These are phyloP conservation scores for Sisyra nigra DNA, from an alignment of 2,888 invertebrate species.

Conservation along the genomic window DNA sequence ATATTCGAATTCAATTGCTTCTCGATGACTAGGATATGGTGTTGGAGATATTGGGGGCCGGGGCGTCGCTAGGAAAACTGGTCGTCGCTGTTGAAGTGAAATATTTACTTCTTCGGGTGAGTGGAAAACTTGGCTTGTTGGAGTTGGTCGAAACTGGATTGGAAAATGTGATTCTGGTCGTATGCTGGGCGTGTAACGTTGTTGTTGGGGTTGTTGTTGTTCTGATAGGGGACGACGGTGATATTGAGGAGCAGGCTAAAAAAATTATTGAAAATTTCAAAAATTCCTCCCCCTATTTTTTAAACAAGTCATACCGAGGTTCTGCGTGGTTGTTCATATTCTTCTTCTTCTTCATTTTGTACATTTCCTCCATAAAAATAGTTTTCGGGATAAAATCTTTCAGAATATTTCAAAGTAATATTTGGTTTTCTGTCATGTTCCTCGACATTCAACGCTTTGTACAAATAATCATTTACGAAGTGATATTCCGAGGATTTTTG, in stretches of 20 bases:
- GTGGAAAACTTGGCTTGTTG: constrained; percentile 57
- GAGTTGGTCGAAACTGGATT: constrained; percentile 26
- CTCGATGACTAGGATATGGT: no score
- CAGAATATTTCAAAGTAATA: constrained; percentile 60
- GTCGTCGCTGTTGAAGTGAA: constrained; percentile 65
- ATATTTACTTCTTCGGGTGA: constrained; percentile 80
- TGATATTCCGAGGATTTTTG: constrained; percentile 78
- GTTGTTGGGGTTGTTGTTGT: constrained; percentile 19
- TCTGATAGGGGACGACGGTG: constrained; percentile 21
- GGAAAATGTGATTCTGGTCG: constrained; percentile 25
- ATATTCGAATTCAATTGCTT: no score
- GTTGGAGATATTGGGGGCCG: constrained; percentile 10
- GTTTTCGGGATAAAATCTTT: constrained; percentile 67
- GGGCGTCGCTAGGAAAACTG: constrained; percentile 30
- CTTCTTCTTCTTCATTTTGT: constrained; percentile 29
- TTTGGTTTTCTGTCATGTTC: constrained; percentile 69
- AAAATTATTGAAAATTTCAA: no score
- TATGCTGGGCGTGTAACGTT: constrained; percentile 22
- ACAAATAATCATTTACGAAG: constrained; percentile 84
- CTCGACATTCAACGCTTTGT: constrained; percentile 72
- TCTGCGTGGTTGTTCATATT: constrained; percentile 20
- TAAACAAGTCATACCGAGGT: constrained; percentile 19
- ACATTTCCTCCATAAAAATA: constrained; percentile 47
- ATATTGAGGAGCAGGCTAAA: neutral
- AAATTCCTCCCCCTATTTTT: no score